Base-by-base conservation (phyloP, 2,113 vertebrate genomes). In the Elephas maximus region DNA sequence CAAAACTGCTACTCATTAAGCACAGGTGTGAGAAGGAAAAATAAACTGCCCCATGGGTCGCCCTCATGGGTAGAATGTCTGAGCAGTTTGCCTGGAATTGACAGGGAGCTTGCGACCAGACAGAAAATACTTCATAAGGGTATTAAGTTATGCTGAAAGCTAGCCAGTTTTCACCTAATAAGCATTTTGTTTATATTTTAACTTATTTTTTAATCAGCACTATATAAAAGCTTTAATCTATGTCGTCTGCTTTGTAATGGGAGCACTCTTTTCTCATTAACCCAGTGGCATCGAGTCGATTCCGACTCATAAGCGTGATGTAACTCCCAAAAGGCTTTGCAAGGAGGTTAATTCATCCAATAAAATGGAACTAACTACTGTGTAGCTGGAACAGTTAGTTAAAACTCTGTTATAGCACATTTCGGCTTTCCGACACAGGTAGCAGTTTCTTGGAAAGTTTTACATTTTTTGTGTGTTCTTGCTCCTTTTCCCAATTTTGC, bases 121-220 rank as follows among this genome's bases (percentile, higher is more conserved):
- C 77, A 73, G 24, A 90, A 95, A 86, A 90, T 81, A 65, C 26
- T 44, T 65, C 81, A 95, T 82, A 92, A 97, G 8, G 7, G 12
- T 2, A 92, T 88, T 96, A 82, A 97, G 76, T 96, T 93, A 88
- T 92, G 69, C 81, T 65, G 90, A 95, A 97, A 92, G 28, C 88
- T 30, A 62, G n/a, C 37, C 45, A 45, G 84, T 91, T 97, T 97
- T 95, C 41, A 53, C 78, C 86, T 95, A 88, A 60, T 96, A 87
- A 94, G 84, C 91, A 96, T 95, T 96, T 90, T 94, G 77, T 97
- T 97, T 95, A 90, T 92, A 88, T 93, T 96, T 96, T 93, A 95
- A 92, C 57, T 77, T 96, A 37, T 87, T 97, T 86, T 96, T 85
- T 80, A 94, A 90, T 96, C 92, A 94, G 95, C 87, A 90, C 77